Percentiles rank a stretch among this genome's conserved stretches.
Evolutionary conservation across 2,797 vertebrate genomes (phyloP).

Genomic region (Decapterus maruadsi): DNA sequence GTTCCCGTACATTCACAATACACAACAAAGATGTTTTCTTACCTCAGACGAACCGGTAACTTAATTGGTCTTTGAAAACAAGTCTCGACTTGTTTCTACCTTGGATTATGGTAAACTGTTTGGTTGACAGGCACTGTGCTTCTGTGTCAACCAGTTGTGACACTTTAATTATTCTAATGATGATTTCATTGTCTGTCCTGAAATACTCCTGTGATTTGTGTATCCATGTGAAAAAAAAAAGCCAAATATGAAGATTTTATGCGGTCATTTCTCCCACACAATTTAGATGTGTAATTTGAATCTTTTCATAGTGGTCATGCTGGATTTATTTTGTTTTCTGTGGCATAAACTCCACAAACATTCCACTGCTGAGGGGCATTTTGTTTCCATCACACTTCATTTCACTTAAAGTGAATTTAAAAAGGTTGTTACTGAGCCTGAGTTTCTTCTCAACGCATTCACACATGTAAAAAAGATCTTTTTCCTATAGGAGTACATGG

Average conservation of each 20-base stretch:
- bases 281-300: constrained; percentile 16
- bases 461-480: not conserved
- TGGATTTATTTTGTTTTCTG: constrained; percentile 34
- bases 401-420: constrained; percentile 12
- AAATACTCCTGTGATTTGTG: constrained; percentile 15
- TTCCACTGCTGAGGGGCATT: constrained; percentile 29
- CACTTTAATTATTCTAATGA: not conserved
- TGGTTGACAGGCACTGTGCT: not conserved
- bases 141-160: not conserved
- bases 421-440: constrained; percentile 11
- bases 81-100: not conserved
- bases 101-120: constrained; percentile 12
- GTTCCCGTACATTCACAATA: not conserved
- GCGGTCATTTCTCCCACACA: constrained; percentile 21
- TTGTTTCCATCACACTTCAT: constrained; percentile 29
- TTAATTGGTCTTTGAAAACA: not conserved
- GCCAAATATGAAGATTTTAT: constrained; percentile 11
- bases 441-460: constrained; percentile 17
- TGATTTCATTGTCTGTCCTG: constrained; percentile 1
- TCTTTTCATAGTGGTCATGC: constrained; percentile 12
- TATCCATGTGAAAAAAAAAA: not conserved
- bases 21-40: not conserved
- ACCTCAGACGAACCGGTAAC: not conserved
- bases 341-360: constrained; percentile 14
- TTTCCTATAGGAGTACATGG: too few relatives aligned